A percentile compares a stretch with the other conserved stretches of the same genome.
Evolutionary conservation across 2,888 invertebrate genomes (phyloP).

Genomic region (Apamea monoglypha): DNA sequence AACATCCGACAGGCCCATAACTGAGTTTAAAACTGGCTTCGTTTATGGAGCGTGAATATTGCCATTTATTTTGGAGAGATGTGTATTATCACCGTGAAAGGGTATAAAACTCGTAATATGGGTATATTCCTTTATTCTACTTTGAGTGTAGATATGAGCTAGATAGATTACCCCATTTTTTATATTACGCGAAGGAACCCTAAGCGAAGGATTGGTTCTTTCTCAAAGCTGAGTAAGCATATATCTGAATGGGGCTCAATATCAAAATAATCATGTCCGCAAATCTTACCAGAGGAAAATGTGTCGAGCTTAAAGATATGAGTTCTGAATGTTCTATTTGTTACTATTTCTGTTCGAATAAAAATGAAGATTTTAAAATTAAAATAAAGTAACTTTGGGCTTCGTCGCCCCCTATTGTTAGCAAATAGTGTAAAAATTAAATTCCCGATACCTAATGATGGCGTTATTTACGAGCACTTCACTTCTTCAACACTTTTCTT

Average conservation of each 20-base stretch:
- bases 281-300: slow-evolving; percentile 28
- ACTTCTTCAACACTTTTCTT: slow-evolving; percentile 16
- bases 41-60: slow-evolving; percentile 57
- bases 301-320: slow-evolving; percentile 4
- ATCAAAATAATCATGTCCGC: slow-evolving; percentile 24
- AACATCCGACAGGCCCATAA: slow-evolving; percentile 49
- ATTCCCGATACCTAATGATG: slow-evolving; percentile 35
- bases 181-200: slow-evolving; percentile 25
- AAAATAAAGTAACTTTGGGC: slow-evolving; percentile 25
- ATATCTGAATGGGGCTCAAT: slow-evolving; percentile 24
- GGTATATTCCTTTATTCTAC: slow-evolving; percentile 2
- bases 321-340: slow-evolving; percentile 18
- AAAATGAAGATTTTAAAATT: slow-evolving; percentile 32
- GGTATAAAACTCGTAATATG: background rate
- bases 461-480: slow-evolving; percentile 26
- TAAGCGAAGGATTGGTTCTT: slow-evolving; percentile 24
- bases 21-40: slow-evolving; percentile 56
- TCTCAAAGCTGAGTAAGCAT: slow-evolving; percentile 20
- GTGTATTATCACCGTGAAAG: slow-evolving; percentile 31
- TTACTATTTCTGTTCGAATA: slow-evolving; percentile 3
- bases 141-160: slow-evolving; percentile 1
- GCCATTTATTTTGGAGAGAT: slow-evolving; percentile 37
- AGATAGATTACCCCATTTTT: slow-evolving; percentile 23
- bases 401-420: slow-evolving; percentile 33
- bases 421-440: slow-evolving; percentile 36